Percentiles rank a stretch among this genome's conserved stretches.
phyloP scores from a whole-genome alignment of 2,888 invertebrate species.

The Eristalinus aeneus region DNA sequence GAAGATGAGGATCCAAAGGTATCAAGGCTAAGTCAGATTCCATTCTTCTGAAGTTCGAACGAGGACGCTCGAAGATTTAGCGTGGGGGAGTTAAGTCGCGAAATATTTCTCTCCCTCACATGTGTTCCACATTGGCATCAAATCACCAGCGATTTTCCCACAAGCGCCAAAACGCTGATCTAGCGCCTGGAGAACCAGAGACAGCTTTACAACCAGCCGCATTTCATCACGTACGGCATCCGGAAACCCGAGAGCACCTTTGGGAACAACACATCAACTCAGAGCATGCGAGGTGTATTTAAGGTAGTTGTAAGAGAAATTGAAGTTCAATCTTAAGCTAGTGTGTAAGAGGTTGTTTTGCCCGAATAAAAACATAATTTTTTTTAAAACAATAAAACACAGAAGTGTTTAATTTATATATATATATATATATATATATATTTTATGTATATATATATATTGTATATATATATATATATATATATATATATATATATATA shows the following conservation, averaged over 20 bases:
- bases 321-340: neutral
- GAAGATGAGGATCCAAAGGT: neutral
- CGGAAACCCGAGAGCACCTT: slow-evolving; percentile 2
- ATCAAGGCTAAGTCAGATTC: neutral
- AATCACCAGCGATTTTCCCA: neutral
- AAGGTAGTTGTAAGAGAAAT: neutral
- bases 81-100: neutral
- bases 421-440: too few species aligned
- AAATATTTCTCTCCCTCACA: neutral
- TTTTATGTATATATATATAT: too few species aligned
- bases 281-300: neutral
- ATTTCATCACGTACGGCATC: slow-evolving; percentile 6
- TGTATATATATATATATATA: too few species aligned
- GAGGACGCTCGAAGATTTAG: neutral
- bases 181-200: neutral
- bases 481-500: too few species aligned
- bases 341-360: neutral
- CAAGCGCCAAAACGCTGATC: neutral
- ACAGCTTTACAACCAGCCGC: neutral
- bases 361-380: too few species aligned
- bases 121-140: neutral
- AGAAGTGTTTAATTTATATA: neutral
- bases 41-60: neutral
- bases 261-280: neutral
- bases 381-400: neutral